These are phyloP conservation scores for Ptychodera flava DNA, from an alignment of 35 echinoderm and acorn worm genomes.

Conservation along the genomic window DNA sequence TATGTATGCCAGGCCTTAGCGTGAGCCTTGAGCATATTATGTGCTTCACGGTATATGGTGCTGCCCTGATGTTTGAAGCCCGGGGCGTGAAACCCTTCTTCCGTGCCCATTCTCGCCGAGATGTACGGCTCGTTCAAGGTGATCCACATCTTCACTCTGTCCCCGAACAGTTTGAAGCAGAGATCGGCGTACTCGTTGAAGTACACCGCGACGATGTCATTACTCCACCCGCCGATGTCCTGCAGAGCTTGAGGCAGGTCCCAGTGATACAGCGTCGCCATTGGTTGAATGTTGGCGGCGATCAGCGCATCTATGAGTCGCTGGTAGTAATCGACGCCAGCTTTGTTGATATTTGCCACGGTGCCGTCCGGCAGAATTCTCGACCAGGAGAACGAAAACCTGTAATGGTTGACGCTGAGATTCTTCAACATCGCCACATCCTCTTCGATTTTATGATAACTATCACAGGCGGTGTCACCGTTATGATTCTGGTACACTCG, in stretches of 20 bases:
- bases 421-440: constrained; percentile 62
- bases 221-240: constrained; percentile 76
- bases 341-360: constrained; percentile 46
- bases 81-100: constrained; percentile 58
- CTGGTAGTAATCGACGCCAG: constrained; percentile 76
- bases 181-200: constrained; percentile 85
- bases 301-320: constrained; percentile 55
- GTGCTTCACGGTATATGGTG: constrained; percentile 39
- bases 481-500: constrained; percentile 44
- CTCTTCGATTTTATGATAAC: constrained; percentile 73
- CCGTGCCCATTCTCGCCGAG: constrained; percentile 49
- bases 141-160: constrained; percentile 76
- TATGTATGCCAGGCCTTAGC: constrained; percentile 78
- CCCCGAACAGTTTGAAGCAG: constrained; percentile 75
- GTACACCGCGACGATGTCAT: constrained; percentile 66
- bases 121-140: constrained; percentile 81
- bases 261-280: constrained; percentile 78
- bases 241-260: constrained; percentile 70
- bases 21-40: constrained; percentile 74
- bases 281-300: constrained; percentile 53
- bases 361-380: constrained; percentile 67
- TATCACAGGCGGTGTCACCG: constrained; percentile 75
- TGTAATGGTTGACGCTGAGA: constrained; percentile 66
- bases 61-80: constrained; percentile 46
- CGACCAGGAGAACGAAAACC: constrained; percentile 87